A percentile compares a stretch with the other conserved stretches of the same genome.
Evolutionary conservation across 2,797 vertebrate genomes (phyloP).

Genomic region (Malurus leucopterus): DNA sequence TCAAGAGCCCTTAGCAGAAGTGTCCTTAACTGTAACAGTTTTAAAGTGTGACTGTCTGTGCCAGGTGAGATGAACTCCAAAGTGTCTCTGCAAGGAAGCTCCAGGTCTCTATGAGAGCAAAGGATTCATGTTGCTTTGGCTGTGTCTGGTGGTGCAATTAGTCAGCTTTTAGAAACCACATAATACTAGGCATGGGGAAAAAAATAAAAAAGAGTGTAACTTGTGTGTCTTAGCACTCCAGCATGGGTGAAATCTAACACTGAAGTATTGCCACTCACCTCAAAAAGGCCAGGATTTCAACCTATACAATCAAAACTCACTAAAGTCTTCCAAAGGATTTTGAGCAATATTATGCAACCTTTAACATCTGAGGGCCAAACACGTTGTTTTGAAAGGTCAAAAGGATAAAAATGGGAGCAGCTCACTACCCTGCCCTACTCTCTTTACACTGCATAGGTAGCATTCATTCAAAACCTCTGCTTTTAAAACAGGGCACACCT

Average conservation of each 20-base stretch:
- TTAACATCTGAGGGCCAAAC: background rate
- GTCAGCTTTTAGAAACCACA: background rate
- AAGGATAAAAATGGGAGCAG: background rate
- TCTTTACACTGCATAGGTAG: background rate
- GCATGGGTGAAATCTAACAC: background rate
- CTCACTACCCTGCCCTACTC: background rate
- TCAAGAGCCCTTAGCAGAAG: constrained; percentile 33
- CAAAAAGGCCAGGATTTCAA: background rate
- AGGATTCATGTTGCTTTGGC: background rate
- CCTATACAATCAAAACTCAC: background rate
- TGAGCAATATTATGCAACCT: background rate
- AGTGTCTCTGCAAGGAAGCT: background rate
- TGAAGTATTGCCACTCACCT: background rate
- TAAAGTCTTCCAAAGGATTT: background rate
- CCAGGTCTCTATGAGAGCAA: background rate
- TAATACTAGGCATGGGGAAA: background rate
- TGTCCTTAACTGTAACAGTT: background rate
- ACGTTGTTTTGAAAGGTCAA: background rate
- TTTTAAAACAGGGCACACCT: constrained; percentile 6
- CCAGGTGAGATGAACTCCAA: background rate
- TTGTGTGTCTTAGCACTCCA: background rate
- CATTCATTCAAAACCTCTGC: background rate
- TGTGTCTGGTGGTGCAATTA: background rate
- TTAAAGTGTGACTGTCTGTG: background rate
- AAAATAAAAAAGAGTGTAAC: background rate